Base-by-base conservation (phyloP, 2,113 vertebrate genomes). In the Pterophyllum scalare region DNA sequence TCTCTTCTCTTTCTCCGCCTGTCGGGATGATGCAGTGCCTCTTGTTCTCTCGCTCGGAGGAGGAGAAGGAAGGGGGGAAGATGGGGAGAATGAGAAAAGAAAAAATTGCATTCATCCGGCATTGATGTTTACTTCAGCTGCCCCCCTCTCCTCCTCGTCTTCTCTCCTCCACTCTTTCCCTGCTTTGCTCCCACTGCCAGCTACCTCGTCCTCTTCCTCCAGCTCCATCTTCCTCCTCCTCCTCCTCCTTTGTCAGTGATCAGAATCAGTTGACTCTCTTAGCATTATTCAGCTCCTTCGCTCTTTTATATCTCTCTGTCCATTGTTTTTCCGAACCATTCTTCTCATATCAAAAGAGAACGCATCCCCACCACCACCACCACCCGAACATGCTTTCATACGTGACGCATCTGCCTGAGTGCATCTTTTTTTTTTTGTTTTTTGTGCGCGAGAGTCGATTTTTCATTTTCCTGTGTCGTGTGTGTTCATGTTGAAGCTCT, bases 21-120 rank as follows among this genome's bases (percentile, higher is more conserved):
- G 98, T 97, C 98, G 97, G 95, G 96, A 99, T 98, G 98, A 99
- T 99, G 97, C 97, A 99, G 97, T 98, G 95, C 98, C 97, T 96
- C 97, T 97, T 97, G 97, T 98, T 97, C 90, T 94, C 90, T 93
- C 89, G 84, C 92, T 95, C 83, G 70, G 81, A 89, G 90, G 85
- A 90, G 85, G 83, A 92, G 87, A 80, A 86, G 86, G 64, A 87
- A 77, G 83, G 90, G 88, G 83, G 81, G 46, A 84, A 88, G 79
- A 87, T 46, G 65, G 87, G 86, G 88, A 89, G 79, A 87, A 79
- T 75, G 84, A 89, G 81, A 91, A 92, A 85, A 88, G 85, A 80
- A 86, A 90, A 93, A 90, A 93, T 93, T 91, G 88, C 91, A 94
- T 94, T 94, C 91, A 94, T 90, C 87, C 81, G 5, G 88, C 86